A percentile compares a stretch with the other conserved stretches of the same genome.
Evolutionary conservation across 2,113 vertebrate species (phyloP).

Genomic region (Parus major): DNA sequence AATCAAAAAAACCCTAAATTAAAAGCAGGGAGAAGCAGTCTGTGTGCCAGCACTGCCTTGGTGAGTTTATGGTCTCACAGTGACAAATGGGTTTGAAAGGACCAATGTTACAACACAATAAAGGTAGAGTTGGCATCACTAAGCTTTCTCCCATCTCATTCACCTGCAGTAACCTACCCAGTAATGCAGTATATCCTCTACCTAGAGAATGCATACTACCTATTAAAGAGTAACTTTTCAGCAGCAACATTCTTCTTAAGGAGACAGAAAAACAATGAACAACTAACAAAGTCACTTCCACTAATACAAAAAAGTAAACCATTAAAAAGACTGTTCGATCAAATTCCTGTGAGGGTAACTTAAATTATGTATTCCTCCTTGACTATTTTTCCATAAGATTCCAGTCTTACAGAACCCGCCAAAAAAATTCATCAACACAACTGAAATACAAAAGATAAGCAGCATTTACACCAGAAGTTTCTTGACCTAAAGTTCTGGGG

Average conservation of each 20-base stretch:
- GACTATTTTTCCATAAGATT: not conserved
- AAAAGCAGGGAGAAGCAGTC: not conserved
- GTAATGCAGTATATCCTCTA: not conserved
- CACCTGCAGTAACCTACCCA: not conserved
- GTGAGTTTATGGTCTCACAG: not conserved
- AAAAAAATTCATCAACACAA: constrained; percentile 43
- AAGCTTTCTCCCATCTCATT: not conserved
- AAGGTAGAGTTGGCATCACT: not conserved
- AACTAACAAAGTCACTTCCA: not conserved
- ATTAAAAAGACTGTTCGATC: not conserved
- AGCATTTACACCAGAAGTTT: constrained; percentile 31
- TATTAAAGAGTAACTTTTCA: not conserved
- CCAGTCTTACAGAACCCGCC: not conserved
- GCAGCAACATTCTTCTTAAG: not conserved
- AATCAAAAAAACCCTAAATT: not conserved
- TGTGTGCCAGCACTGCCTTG: not conserved
- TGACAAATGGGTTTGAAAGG: not conserved
- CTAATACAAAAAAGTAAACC: not conserved
- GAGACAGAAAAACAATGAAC: not conserved
- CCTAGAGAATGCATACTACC: not conserved
- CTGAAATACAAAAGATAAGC: not conserved
- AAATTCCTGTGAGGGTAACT: not conserved
- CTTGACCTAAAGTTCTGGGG: not conserved
- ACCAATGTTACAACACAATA: not conserved
- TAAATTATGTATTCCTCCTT: not conserved